Base-by-base conservation (phyloP, 1,140 invertebrate genomes). In the Eufriesea mexicana region DNA sequence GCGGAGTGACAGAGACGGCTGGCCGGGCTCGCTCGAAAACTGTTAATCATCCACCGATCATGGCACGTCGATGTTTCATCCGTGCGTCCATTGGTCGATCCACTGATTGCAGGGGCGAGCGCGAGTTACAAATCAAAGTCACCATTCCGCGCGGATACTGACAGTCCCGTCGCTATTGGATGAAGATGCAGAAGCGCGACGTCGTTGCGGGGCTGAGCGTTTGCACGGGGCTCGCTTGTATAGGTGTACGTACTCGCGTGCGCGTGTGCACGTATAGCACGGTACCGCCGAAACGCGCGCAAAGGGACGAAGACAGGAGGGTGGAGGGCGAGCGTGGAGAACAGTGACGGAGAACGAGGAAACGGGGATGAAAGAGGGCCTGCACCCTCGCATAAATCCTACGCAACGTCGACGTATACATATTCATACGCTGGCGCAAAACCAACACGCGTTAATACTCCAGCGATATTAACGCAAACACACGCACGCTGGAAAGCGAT, bases 81-180 rank as follows among this genome's bases (percentile, higher is more conserved):
- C 71, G 84, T 79, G 75, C 75, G 28, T 85, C 76, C 67, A 83
- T 87, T 79, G 85, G 54, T 85, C 79, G 62, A 57, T 59, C 61
- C 76, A 61, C 57, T 85, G 88, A 89, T 89, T 85, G 89, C 80
- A 73, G 61, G 16, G 70, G 64, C 9, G 45, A n/a, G 14, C 57
- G 70, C 67, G 57, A 80, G 86, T 87, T 86, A 87, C 89, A 89
- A 87, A 89, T 89, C 89, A 89, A 89, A 89, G 83, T 89, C 88
- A 79, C 42, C 66, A 61, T 57, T 62, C 72, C 62, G 62, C 79
- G 45, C 23, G 64, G 57, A 79, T 66, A 67, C 54, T 57, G 79
- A 74, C 54, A 78, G 66, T 18, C 9, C 18, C 61, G 49, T n/a
- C n/a, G n/a, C 51, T 35, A 47, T 83, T 51, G 71, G 80, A 77